Evolutionary conservation across 2,888 invertebrate species (phyloP).

Genomic region (Orthosia gracilis): DNA sequence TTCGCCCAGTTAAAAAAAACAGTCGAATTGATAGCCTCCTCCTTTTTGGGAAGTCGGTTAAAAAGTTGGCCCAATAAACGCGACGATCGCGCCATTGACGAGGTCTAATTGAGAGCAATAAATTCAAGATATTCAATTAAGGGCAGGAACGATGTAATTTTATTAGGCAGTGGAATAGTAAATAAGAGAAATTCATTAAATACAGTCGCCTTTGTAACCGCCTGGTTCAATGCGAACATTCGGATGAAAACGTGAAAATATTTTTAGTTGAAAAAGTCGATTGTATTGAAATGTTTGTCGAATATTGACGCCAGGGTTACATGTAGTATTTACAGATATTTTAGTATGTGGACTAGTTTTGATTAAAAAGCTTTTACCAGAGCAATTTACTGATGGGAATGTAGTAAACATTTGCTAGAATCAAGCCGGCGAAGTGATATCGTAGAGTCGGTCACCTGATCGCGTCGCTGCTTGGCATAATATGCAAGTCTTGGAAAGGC

Average conservation of each 20-base stretch:
- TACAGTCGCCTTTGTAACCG: constrained; percentile 4
- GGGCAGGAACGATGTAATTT: constrained; percentile 31
- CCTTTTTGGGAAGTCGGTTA: no score
- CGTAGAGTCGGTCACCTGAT: not conserved
- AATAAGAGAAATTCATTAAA: constrained; percentile 42
- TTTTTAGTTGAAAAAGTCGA: not conserved
- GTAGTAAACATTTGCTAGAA: not conserved
- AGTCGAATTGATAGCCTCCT: no score
- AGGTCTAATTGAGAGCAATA: constrained; percentile 46
- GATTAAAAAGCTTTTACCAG: not conserved
- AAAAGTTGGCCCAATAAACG: constrained; percentile 3
- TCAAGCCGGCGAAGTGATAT: not conserved
- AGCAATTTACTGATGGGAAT: not conserved
- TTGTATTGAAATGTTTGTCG: not conserved
- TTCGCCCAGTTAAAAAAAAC: no score
- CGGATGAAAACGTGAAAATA: not conserved
- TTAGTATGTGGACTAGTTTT: not conserved
- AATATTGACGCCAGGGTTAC: not conserved
- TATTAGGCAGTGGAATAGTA: constrained; percentile 30
- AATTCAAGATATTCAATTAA: constrained; percentile 45
- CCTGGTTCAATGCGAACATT: not conserved
- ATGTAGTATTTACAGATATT: not conserved
- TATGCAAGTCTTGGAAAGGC: not conserved
- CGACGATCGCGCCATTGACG: constrained; percentile 26
- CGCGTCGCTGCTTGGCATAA: not conserved